Evolutionary conservation across 1,140 invertebrate species (phyloP), one percentile per base, ranked within the genome.

Genomic region (Drosophila sp.): DNA sequence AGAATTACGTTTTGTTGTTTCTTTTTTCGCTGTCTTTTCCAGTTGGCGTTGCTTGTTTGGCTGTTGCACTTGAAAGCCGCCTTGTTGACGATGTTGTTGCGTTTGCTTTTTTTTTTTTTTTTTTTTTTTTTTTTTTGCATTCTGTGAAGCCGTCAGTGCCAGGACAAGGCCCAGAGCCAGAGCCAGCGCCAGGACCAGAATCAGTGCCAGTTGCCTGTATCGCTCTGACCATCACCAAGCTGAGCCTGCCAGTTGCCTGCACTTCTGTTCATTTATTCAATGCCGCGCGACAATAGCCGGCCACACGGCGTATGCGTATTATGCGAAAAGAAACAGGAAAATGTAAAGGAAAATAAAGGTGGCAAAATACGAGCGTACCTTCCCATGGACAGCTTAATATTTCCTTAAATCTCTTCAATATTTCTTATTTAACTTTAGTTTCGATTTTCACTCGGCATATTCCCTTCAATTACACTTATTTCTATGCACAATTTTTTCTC

Each of bases 251-350:
- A 50, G 73, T 77, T 68, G 67, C 50, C 57, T 50, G 73, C 74
- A 77, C 73, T 71, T 62, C 67, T 86, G 75, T 87, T 86, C 83
- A 86, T 83, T 86, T 87, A 87, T 86, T 87, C 83, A 86, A 79
- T 82, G 83, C 83, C 47, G 70, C 66, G 32, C 25, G n/a, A 50
- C 44, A 50, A 50, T 27, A 25, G 76, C 66, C 60, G 76, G 72
- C 68, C 79, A 87, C 83, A 83, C 76, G 79, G 84, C 83, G 83
- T 77, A 86, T 86, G 76, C 77, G 84, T 87, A 67, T 77, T 74
- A 68, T 73, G 69, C 66, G 65, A 79, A 76, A 80, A 83, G 72
- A 79, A 62, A 60, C 57, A 32, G 55, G 63, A 68, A 41, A 30
- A 25, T 17, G 40, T 11, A 50, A 62, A 50, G 55, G 33, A 40